Percentiles rank a stretch among this genome's conserved stretches.
Conservation (phyloP, 53 echinoderm and acorn worm species). For the Arbacia lixula region DNA sequence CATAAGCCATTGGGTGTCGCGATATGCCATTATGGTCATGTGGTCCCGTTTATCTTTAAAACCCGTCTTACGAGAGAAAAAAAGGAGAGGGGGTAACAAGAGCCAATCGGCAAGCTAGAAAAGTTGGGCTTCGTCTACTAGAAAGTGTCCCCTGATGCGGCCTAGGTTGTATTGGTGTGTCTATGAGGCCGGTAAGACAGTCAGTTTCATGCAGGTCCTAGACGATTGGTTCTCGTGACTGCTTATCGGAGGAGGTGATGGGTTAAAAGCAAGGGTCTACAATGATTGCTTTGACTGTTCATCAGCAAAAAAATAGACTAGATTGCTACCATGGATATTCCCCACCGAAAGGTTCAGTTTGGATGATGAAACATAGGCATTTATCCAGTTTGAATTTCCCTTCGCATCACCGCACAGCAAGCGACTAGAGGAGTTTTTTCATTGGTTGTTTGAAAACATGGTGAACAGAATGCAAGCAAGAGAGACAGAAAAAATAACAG, state of each 20-base stretch:
- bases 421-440: conserved; percentile 43
- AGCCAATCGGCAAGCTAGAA: too few species aligned
- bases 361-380: background rate
- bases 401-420: conserved; percentile 56
- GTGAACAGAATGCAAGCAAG: conserved; percentile 60
- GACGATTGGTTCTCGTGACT: too few species aligned
- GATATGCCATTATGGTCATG: conserved; percentile 82
- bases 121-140: too few species aligned
- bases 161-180: too few species aligned
- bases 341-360: conserved; percentile 8
- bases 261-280: conserved; percentile 6
- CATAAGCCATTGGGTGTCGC: conserved; percentile 99
- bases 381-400: background rate
- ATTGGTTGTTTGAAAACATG: conserved; percentile 44
- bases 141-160: too few species aligned
- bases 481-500: conserved; percentile 53
- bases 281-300: conserved; percentile 29
- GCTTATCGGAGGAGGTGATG: background rate
- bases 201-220: too few species aligned
- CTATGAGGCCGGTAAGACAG: too few species aligned
- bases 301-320: conserved; percentile 21
- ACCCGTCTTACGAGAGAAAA: conserved; percentile 21
- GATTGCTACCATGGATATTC: conserved; percentile 23
- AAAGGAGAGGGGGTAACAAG: background rate
- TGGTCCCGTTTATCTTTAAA: conserved; percentile 36